Evolutionary conservation across 2,888 invertebrate species (phyloP).

Genomic region (Cetonia aurata): DNA sequence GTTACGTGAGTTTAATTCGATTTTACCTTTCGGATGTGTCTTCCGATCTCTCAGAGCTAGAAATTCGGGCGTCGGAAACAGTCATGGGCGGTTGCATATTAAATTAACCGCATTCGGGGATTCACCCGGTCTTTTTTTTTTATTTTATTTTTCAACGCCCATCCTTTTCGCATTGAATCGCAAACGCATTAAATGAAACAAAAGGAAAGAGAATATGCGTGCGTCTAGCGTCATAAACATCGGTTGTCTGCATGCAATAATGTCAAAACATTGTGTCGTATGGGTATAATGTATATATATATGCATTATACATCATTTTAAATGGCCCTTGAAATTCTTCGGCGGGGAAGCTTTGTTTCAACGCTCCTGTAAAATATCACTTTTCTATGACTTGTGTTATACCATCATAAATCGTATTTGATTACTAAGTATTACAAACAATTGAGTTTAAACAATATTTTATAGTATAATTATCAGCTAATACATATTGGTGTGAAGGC

Average conservation of each 20-base stretch:
- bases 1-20: constrained; percentile 55
- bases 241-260: constrained; percentile 4
- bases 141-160: background rate
- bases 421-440: constrained; percentile 13
- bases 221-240: constrained; percentile 13
- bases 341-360: background rate
- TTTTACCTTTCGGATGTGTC: constrained; percentile 48
- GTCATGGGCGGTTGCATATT: constrained; percentile 7
- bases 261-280: constrained; percentile 16
- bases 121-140: constrained; percentile 7
- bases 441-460: constrained; percentile 16
- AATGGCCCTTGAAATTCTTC: constrained; percentile 15
- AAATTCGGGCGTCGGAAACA: constrained; percentile 3
- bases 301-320: constrained; percentile 22
- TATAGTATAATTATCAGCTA: too few relatives aligned
- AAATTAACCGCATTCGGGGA: constrained; percentile 23
- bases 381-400: background rate
- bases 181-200: background rate
- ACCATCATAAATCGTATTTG: background rate
- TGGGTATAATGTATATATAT: constrained; percentile 1
- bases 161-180: background rate
- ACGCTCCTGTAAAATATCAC: background rate
- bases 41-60: background rate
- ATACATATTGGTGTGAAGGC: too few relatives aligned
- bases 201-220: background rate